Base-by-base conservation (phyloP, 2,888 invertebrate genomes). In the Thera britannica region DNA sequence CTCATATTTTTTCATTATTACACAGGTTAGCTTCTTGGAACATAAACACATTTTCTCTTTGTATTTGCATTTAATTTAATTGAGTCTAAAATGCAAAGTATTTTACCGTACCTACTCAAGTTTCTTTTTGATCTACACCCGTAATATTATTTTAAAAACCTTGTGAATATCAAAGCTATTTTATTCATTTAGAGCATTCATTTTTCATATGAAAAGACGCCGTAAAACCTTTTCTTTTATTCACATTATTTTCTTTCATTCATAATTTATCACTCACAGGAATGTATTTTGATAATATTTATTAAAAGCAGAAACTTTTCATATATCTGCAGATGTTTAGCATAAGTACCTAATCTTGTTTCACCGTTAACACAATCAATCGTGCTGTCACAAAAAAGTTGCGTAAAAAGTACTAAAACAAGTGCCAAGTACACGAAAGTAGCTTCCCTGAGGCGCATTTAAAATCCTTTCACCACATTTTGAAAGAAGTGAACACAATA, bases 161-260 rank as follows among this genome's bases (percentile, higher is more conserved):
- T 44, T 46, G 34, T 54, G n/a, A 55, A 35, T 62, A 54, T 61
- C 23, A 51, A 11, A 49, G 11, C 23, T 55, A 44, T 11, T 2
- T 52, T 36, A 52, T 52, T 51, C 64, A 36, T 12, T 62, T 58
- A 70, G 68, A 62, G n/a, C 9, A 41, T 41, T 41, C 9, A n/a
- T 23, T 38, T 6, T 34, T 34, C 23, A 23, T 52, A 3, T 34
- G 3, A 52, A 61, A 61, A 44, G 11, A 54, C 8, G 4, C 54
- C 9, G 12, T 52, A 54, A 60, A 60, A 60, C 5, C 3, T n/a
- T 36, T 36, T 55, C 6, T 41, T 46, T 46, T 46, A 1, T 46
- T 9, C 44, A 51, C 51, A 49, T 12, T 5, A 12, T 49, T 49
- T 12, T 4, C 49, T 49, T 49, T 48, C 12, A 49, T 49, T 49